Evolutionary conservation across 1,140 invertebrate species (phyloP).

Genomic region (Lordiphosa clarofinis): DNA sequence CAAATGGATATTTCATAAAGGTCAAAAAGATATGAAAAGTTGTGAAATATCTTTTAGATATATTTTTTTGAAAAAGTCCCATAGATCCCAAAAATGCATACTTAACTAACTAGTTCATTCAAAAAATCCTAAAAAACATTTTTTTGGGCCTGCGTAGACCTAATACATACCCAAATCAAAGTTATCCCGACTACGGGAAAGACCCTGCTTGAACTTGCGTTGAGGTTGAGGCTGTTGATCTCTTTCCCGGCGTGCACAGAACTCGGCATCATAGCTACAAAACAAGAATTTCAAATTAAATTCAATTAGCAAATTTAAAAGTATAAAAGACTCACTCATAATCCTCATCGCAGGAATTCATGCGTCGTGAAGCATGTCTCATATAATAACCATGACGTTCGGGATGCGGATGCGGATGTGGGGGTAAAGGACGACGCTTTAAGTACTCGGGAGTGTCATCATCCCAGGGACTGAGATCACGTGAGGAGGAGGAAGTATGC

Average conservation of each 20-base stretch:
- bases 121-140: no score
- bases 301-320: not conserved
- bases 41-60: no score
- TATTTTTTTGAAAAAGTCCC: no score
- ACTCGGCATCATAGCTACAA: slow-evolving; percentile 71
- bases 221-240: slow-evolving; percentile 42
- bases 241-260: slow-evolving; percentile 59
- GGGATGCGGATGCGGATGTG: slow-evolving; percentile 30
- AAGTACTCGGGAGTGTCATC: slow-evolving; percentile 82
- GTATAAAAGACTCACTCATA: slow-evolving; percentile 79
- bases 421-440: slow-evolving; percentile 44
- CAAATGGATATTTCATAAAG: no score
- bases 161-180: slow-evolving; percentile 60
- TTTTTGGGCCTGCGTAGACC: no score
- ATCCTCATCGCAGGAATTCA: slow-evolving; percentile 81
- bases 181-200: slow-evolving; percentile 74
- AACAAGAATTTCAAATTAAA: not conserved
- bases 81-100: no score
- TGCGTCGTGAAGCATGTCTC: slow-evolving; percentile 58
- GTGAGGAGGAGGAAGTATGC: slow-evolving; percentile 84
- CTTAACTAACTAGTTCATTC: no score
- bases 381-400: slow-evolving; percentile 75
- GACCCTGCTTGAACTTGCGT: slow-evolving; percentile 67
- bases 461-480: slow-evolving; percentile 87
- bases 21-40: no score